A percentile compares a stretch with the other conserved stretches of the same genome.
phyloP scores from a whole-genome alignment of 2,888 invertebrate species.

The Stenurella melanura region DNA sequence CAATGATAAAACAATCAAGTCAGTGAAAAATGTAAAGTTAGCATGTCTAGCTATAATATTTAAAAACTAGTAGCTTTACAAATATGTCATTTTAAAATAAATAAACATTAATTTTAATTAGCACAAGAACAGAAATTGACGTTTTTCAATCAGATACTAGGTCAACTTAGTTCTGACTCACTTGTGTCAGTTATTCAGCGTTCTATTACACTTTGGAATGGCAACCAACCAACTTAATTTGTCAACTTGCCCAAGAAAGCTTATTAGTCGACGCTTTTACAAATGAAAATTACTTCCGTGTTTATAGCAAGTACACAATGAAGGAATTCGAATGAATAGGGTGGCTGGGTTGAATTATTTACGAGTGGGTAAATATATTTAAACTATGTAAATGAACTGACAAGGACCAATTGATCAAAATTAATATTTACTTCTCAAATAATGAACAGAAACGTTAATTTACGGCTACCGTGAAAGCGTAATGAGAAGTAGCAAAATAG shows the following conservation, averaged over 20 bases:
- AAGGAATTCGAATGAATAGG: background rate
- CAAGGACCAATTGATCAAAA: background rate
- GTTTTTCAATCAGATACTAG: background rate
- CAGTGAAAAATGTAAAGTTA: too few species aligned
- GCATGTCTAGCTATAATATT: too few species aligned
- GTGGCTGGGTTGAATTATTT: background rate
- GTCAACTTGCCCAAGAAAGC: conserved; percentile 2
- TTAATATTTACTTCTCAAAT: background rate
- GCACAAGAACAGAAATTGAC: background rate
- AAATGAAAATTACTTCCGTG: background rate
- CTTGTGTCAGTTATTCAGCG: background rate
- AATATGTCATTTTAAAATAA: background rate
- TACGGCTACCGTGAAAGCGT: too few species aligned
- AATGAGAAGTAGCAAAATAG: too few species aligned
- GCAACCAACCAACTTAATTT: conserved; percentile 1
- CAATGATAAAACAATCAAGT: too few species aligned
- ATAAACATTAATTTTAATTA: background rate
- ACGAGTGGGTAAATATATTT: background rate
- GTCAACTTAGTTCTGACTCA: background rate
- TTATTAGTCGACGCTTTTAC: background rate
- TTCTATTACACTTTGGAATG: background rate
- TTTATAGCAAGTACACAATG: conserved; percentile 7
- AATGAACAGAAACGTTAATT: background rate
- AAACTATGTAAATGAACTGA: background rate
- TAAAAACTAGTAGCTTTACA: background rate